A percentile compares a stretch with the other conserved stretches of the same genome.
These are phyloP conservation scores for Thecocarcelia acutangulata DNA, from an alignment of 2,888 invertebrate genomes.

Conservation along the genomic window DNA sequence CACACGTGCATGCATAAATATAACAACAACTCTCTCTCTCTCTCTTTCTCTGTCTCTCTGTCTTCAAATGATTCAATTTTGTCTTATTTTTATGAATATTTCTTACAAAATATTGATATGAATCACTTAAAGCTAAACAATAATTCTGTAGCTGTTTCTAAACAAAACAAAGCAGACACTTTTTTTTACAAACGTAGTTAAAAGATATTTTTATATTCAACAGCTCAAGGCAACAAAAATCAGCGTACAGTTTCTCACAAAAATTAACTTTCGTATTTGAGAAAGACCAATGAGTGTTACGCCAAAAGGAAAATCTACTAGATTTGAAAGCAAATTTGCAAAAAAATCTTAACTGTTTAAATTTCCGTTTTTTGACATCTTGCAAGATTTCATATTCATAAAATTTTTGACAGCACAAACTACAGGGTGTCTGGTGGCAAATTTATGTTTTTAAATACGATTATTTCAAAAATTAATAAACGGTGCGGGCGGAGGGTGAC, in stretches of 20 bases:
- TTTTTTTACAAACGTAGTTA: neutral
- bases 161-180: neutral
- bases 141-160: neutral
- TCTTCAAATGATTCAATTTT: conserved; percentile 19
- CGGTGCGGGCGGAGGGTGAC: too few species aligned
- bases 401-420: too few species aligned
- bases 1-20: too few species aligned
- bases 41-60: too few species aligned
- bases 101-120: neutral
- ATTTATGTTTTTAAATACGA: too few species aligned
- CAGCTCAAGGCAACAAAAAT: neutral
- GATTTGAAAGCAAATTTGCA: too few species aligned
- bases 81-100: neutral
- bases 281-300: neutral
- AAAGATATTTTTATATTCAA: conserved; percentile 7
- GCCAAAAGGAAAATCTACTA: neutral
- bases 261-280: neutral
- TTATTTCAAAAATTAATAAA: too few species aligned
- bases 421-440: too few species aligned
- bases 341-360: too few species aligned
- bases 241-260: neutral
- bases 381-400: too few species aligned
- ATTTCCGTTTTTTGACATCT: too few species aligned
- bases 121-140: conserved; percentile 1
- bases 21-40: too few species aligned